A percentile compares a stretch with the other conserved stretches of the same genome.
Conservation (phyloP, 2,113 vertebrate genomes). For the Nestor notabilis region DNA sequence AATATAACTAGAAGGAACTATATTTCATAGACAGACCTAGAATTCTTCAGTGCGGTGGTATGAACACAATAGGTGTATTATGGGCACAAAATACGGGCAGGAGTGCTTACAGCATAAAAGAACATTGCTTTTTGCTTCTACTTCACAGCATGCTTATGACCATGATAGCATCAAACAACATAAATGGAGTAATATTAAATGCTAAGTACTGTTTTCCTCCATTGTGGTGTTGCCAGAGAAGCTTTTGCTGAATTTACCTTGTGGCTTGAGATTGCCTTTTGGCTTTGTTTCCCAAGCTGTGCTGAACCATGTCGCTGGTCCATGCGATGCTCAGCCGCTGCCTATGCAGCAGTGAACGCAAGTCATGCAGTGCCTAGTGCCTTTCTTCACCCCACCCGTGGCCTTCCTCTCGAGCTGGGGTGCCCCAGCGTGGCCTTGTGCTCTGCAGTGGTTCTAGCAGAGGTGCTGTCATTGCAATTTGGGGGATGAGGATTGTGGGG, state of each 20-base stretch:
- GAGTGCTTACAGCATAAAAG: neutral
- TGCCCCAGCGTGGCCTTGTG: rapidly evolving
- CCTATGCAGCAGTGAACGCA: rapidly evolving
- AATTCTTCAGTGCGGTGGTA: neutral
- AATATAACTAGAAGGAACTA: neutral
- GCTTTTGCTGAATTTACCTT: neutral
- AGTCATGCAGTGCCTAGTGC: neutral
- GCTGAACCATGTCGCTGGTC: neutral
- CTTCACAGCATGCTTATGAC: neutral
- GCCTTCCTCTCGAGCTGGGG: rapidly evolving
- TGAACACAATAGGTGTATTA: neutral
- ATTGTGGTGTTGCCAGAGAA: neutral
- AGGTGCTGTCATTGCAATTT: neutral
- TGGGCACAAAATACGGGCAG: neutral
- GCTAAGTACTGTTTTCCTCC: neutral
- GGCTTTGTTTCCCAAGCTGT: neutral
- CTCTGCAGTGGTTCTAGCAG: neutral
- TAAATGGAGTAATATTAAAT: neutral
- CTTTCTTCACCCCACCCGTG: rapidly evolving
- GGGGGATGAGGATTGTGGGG: neutral
- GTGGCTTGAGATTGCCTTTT: neutral
- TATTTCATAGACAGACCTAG: neutral
- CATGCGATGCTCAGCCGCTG: rapidly evolving
- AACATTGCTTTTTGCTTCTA: neutral
- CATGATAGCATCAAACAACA: rapidly evolving